Evolutionary conservation across 2,113 vertebrate genomes (phyloP).

Genomic region (Bufo bufo): DNA sequence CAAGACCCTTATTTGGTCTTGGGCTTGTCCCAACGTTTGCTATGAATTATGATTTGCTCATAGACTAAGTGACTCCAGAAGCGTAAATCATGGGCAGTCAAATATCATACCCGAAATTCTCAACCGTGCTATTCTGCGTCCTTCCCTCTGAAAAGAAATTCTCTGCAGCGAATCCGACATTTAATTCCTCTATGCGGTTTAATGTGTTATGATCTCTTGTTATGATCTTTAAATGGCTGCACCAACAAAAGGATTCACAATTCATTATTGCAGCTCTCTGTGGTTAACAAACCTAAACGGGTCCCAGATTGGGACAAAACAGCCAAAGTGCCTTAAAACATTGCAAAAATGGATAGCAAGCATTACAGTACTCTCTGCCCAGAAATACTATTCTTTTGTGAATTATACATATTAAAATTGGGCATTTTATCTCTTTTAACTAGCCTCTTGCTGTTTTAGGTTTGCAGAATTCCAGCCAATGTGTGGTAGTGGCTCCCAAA

Average conservation of each 20-base stretch:
- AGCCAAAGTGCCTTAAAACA: slow-evolving; percentile 58
- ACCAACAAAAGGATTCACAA: slow-evolving; percentile 57
- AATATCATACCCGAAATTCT: slow-evolving; percentile 63
- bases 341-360: slow-evolving; percentile 54
- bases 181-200: slow-evolving; percentile 51
- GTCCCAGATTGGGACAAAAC: slow-evolving; percentile 57
- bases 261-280: slow-evolving; percentile 61
- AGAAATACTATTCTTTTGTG: slow-evolving; percentile 56
- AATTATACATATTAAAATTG: slow-evolving; percentile 58
- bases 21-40: slow-evolving; percentile 57
- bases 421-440: slow-evolving; percentile 55
- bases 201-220: slow-evolving; percentile 55
- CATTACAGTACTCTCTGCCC: slow-evolving; percentile 46
- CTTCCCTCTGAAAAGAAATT: slow-evolving; percentile 52
- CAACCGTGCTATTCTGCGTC: slow-evolving; percentile 61
- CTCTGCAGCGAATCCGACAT: slow-evolving; percentile 55
- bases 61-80: slow-evolving; percentile 59
- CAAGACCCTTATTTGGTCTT: slow-evolving; percentile 49
- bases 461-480: slow-evolving; percentile 45
- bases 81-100: slow-evolving; percentile 61
- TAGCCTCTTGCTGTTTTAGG: slow-evolving; percentile 55
- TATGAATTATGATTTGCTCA: slow-evolving; percentile 61
- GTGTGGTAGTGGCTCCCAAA: slow-evolving; percentile 27
- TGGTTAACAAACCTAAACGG: slow-evolving; percentile 61
- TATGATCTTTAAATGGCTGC: slow-evolving; percentile 54